phyloP scores from a whole-genome alignment of 2,113 vertebrate species.

The Calypte anna region DNA sequence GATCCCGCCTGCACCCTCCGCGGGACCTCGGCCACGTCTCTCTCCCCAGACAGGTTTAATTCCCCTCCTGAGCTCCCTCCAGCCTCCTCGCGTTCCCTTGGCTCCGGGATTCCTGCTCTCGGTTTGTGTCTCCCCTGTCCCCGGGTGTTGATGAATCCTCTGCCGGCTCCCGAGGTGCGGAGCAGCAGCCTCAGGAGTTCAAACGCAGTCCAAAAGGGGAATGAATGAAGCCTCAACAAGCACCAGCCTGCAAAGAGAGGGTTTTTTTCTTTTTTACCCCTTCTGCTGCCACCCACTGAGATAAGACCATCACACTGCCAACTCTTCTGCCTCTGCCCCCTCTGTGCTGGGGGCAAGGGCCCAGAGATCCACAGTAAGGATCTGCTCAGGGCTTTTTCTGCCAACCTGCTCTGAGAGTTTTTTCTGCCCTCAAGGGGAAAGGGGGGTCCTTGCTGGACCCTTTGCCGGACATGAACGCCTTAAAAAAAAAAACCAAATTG shows the following conservation, averaged over 20 bases:
- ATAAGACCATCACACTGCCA: neutral
- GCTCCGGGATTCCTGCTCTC: no score
- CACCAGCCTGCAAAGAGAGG: neutral
- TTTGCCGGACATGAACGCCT: neutral
- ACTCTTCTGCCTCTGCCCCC: neutral
- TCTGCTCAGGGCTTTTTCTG: neutral
- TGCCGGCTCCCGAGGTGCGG: accelerated
- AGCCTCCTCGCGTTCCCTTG: no score
- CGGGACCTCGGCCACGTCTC: neutral
- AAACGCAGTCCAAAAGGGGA: no score
- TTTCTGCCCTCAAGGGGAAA: neutral
- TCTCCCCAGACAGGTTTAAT: accelerated
- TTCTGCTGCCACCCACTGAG: neutral
- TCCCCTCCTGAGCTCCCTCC: no score
- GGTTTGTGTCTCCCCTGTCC: no score
- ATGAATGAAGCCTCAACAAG: neutral
- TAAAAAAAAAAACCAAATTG: no score
- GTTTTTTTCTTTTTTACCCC: neutral
- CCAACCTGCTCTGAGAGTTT: neutral
- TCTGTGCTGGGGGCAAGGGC: neutral
- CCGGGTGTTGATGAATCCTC: accelerated
- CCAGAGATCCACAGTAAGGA: neutral
- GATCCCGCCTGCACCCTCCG: neutral
- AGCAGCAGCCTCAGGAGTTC: neutral
- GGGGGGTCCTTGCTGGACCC: neutral